phyloP scores from a whole-genome alignment of 92 coral and sea anemone genomes.

The Phenganax subtilis region DNA sequence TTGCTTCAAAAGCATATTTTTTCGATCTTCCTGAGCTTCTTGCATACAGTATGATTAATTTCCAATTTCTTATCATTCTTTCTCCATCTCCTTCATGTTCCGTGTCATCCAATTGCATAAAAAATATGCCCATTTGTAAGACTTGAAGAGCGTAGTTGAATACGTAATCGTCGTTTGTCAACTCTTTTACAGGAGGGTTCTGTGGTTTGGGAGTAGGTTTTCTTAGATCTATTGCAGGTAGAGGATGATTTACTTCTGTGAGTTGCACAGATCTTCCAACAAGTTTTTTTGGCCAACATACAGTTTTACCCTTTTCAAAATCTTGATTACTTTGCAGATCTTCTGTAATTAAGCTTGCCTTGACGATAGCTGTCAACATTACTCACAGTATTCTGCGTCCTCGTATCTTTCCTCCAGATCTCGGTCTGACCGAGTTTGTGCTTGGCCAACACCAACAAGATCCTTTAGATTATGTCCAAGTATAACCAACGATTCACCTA shows the following conservation, averaged over 20 bases:
- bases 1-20: too few relatives aligned
- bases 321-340: background rate
- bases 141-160: too few relatives aligned
- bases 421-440: background rate
- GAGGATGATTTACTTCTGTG: background rate
- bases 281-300: background rate
- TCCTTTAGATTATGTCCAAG: background rate
- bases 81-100: too few relatives aligned
- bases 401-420: background rate
- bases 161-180: too few relatives aligned
- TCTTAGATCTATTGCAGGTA: background rate
- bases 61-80: too few relatives aligned
- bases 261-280: background rate
- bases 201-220: background rate
- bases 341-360: background rate
- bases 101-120: too few relatives aligned
- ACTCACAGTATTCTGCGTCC: background rate
- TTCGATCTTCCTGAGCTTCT: too few relatives aligned
- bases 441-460: background rate
- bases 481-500: background rate
- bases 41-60: too few relatives aligned
- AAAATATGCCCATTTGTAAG: too few relatives aligned
- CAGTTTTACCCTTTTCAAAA: background rate
- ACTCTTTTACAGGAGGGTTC: too few relatives aligned
- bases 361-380: background rate